Percentiles rank a stretch among this genome's conserved stretches.
Evolutionary conservation across 2,888 invertebrate genomes (phyloP).

Genomic region (Ypsolopha scabrella): DNA sequence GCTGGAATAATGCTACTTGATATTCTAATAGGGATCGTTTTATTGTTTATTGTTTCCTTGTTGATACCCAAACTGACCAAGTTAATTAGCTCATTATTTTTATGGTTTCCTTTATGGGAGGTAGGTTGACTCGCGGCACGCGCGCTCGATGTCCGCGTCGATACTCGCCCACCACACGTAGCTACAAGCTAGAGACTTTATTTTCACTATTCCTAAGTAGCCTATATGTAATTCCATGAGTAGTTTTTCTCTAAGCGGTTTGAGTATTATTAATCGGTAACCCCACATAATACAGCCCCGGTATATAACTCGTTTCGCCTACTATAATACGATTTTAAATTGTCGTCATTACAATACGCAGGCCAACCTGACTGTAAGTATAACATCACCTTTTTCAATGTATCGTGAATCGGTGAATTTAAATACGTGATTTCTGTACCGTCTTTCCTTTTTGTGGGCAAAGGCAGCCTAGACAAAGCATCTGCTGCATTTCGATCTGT

Average conservation of each 20-base stretch:
- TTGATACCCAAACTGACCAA: too few species aligned
- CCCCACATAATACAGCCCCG: conserved; percentile 12
- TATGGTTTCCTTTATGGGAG: too few species aligned
- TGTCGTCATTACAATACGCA: background rate
- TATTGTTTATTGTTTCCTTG: too few species aligned
- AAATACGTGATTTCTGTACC: background rate
- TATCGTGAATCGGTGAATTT: background rate
- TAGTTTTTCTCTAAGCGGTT: conserved; percentile 1
- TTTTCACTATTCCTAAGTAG: conserved; percentile 15
- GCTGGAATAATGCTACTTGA: too few species aligned
- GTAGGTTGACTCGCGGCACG: conserved; percentile 7
- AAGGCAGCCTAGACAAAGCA: conserved; percentile 4
- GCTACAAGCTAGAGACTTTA: conserved; percentile 10
- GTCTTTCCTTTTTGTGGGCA: background rate
- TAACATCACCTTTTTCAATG: background rate
- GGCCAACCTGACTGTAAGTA: conserved; percentile 6
- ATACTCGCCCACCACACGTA: conserved; percentile 16
- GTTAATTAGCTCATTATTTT: too few species aligned
- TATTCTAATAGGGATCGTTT: too few species aligned
- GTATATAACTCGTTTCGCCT: conserved; percentile 9
- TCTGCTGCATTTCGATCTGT: conserved; percentile 9
- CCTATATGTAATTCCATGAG: conserved; percentile 12
- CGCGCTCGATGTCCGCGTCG: conserved; percentile 9
- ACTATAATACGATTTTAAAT: conserved; percentile 1
- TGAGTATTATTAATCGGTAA: conserved; percentile 10